A percentile compares a stretch with the other conserved stretches of the same genome.
Evolutionary conservation across 2,888 invertebrate species (phyloP).

Genomic region (Trachelus troglodyta): DNA sequence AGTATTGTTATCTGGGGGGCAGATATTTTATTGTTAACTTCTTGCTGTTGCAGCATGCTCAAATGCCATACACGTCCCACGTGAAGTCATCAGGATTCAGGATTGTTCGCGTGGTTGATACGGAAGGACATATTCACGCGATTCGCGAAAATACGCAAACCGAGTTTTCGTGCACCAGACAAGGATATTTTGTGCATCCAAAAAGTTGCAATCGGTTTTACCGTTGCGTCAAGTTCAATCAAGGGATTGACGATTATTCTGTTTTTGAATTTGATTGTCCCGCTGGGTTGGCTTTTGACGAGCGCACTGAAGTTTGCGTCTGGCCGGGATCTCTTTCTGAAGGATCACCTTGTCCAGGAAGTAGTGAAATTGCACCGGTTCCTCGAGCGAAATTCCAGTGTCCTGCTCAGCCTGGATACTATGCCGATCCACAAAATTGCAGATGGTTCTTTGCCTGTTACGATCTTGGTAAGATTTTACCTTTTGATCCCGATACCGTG

Average conservation of each 20-base stretch:
- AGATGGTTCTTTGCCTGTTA: conserved; percentile 87
- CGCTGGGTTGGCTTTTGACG: conserved; percentile 81
- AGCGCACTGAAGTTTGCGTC: conserved; percentile 81
- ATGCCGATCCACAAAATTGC: conserved; percentile 84
- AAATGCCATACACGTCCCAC: conserved; percentile 49
- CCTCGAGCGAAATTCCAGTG: conserved; percentile 76
- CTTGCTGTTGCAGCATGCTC: conserved; percentile 65
- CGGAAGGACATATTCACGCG: conserved; percentile 78
- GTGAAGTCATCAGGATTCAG: conserved; percentile 79
- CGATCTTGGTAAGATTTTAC: conserved; percentile 71
- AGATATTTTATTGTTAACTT: too few relatives aligned
- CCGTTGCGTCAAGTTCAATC: conserved; percentile 84
- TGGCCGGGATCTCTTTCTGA: conserved; percentile 82
- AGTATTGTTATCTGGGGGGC: too few relatives aligned
- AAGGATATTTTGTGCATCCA: conserved; percentile 84
- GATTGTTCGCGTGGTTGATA: conserved; percentile 79
- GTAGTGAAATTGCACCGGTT: conserved; percentile 83
- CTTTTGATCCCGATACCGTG: too few relatives aligned
- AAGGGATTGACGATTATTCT: conserved; percentile 78
- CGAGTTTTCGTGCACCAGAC: conserved; percentile 79
- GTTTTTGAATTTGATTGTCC: conserved; percentile 87
- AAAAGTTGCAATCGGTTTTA: conserved; percentile 82
- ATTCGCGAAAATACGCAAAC: conserved; percentile 80
- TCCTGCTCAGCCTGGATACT: conserved; percentile 78
- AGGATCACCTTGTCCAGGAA: conserved; percentile 80